phyloP scores from a whole-genome alignment of 2,888 invertebrate species.

The Myathropa florea region DNA sequence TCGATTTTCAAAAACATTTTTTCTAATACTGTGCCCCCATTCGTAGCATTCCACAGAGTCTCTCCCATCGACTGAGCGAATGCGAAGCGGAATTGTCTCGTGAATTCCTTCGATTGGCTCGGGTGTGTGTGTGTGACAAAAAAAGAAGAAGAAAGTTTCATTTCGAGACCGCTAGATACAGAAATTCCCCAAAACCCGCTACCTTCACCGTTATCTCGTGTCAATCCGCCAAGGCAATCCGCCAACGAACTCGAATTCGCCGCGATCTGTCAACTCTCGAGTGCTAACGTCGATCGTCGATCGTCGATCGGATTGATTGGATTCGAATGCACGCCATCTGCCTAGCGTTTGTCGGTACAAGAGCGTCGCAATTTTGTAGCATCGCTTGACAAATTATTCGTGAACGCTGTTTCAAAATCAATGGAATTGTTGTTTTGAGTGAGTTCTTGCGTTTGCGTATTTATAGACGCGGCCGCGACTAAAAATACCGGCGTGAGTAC shows the following conservation, averaged over 20 bases:
- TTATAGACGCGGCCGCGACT: constrained; percentile 51
- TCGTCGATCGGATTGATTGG: constrained; percentile 53
- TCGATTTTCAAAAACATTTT: background rate
- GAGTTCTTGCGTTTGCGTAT: constrained; percentile 31
- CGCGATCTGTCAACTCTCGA: constrained; percentile 20
- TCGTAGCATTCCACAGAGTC: background rate
- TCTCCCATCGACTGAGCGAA: background rate
- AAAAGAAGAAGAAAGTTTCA: constrained; percentile 10
- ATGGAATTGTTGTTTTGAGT: constrained; percentile 62
- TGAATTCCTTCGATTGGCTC: background rate
- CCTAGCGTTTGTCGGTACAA: background rate
- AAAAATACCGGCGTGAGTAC: constrained; percentile 43
- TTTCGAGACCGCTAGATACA: constrained; percentile 24
- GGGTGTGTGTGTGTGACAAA: background rate
- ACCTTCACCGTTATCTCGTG: background rate
- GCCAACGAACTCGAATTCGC: background rate
- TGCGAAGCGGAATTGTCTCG: background rate
- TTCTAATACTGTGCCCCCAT: background rate
- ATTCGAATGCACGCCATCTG: constrained; percentile 54
- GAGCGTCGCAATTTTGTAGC: constrained; percentile 14
- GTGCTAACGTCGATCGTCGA: constrained; percentile 14
- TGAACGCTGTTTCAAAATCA: constrained; percentile 61
- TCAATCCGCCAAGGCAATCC: background rate
- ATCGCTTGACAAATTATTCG: constrained; percentile 64
- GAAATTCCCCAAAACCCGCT: background rate